A percentile compares a stretch with the other conserved stretches of the same genome.
Evolutionary conservation across 2,113 vertebrate genomes (phyloP).

Genomic region (Sarotherodon lohbergeri): DNA sequence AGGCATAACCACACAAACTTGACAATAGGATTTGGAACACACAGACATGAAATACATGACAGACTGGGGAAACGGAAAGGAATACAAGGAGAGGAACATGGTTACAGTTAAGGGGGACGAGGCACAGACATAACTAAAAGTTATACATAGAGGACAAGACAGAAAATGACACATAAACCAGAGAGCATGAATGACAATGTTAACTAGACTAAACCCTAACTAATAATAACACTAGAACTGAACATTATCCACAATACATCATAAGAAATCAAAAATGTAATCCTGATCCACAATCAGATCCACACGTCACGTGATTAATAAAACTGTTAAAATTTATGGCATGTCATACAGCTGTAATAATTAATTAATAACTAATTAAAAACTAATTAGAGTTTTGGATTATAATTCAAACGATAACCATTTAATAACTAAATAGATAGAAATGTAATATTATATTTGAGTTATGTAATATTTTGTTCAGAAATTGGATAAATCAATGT

Average conservation of each 20-base stretch:
- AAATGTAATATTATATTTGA: background rate
- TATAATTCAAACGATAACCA: accelerated
- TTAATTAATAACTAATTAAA: background rate
- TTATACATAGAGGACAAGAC: background rate
- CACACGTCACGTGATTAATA: accelerated
- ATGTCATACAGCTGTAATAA: background rate
- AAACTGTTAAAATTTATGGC: background rate
- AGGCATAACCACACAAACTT: background rate
- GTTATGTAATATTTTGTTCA: background rate
- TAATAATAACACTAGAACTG: background rate
- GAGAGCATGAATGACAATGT: background rate
- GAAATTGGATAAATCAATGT: background rate
- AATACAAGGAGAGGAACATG: background rate
- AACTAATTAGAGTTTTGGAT: background rate
- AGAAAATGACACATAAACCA: background rate
- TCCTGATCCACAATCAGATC: no score
- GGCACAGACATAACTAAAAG: background rate
- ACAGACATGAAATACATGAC: background rate
- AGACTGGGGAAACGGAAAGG: background rate
- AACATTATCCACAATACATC: background rate
- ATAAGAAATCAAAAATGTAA: background rate
- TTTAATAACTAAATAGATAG: background rate
- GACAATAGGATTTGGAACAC: background rate
- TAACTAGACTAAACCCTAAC: background rate
- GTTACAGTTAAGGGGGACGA: background rate